Base-by-base conservation (phyloP, 2,113 vertebrate genomes). In the Coregonus clupeaformis region DNA sequence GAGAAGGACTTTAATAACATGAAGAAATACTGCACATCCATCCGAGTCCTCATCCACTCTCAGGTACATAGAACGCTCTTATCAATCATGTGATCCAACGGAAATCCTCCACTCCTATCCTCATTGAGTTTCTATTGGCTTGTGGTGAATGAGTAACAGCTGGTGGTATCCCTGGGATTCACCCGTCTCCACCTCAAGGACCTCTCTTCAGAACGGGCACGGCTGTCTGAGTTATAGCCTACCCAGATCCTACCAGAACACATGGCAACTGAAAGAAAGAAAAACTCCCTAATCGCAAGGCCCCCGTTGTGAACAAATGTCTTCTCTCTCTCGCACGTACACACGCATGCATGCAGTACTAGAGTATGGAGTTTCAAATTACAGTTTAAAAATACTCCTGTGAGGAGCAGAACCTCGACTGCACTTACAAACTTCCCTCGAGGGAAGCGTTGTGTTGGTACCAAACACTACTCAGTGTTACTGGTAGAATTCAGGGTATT, bases 11-110 rank as follows among this genome's bases (percentile, higher is more conserved):
- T 99, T 80, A 84, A 64, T 68, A 87, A 90, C 83, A 96, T 98
- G 96, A 98, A 97, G 94, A 99, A 97, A 70, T 98, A 99, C 89
- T 98, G 96, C 87, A 94, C 97, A 87, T 93, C 94, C 77, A 95
- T 98, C 88, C 94, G 97, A 24, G 92, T 99, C 78, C 93, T 99
- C 64, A 93, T 96, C 72, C 98, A 99, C 89, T 95, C 97, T 36
- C 98, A 99, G 95, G 97, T 98, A 76, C 83, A 94, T 13, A 36
- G 3, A 22, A 16, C 7, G 5, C 36, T 13, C 42, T 4, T 52
- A 52, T 52, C 16, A 68, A 52, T 52, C 16, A 68, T n/a, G 3
- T 42, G 20, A 18, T 68, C 59, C n/a, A 62, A 22, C 3, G 0
- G 59, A n/a, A 11, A 9, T n/a, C 24, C 20, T 25, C 20, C 24